Percentiles rank a stretch among this genome's conserved stretches.
Evolutionary conservation across 1,140 invertebrate genomes (phyloP).

Genomic region (Triops longicaudatus): DNA sequence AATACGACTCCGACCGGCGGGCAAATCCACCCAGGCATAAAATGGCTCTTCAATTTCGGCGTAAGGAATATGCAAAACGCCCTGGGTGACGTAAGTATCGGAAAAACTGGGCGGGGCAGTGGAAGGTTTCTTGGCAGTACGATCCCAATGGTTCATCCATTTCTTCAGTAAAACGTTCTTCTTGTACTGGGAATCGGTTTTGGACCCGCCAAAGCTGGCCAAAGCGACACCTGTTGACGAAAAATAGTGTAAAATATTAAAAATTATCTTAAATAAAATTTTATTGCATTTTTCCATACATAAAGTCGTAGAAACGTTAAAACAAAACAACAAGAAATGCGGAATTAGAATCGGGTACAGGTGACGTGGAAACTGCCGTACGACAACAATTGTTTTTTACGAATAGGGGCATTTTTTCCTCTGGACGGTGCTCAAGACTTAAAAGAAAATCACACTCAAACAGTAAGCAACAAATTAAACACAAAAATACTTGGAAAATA

Average conservation of each 20-base stretch:
- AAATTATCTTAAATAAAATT: too few species aligned
- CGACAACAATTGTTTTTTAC: too few species aligned
- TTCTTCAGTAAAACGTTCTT: not conserved
- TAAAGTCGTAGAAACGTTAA: too few species aligned
- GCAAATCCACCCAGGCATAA: constrained; percentile 72
- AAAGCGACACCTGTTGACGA: not conserved
- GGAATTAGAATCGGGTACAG: too few species aligned
- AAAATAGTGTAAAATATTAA: not conserved
- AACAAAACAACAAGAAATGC: too few species aligned
- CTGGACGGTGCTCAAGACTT: too few species aligned
- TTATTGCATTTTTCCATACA: too few species aligned
- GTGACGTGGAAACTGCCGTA: too few species aligned
- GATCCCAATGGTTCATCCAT: not conserved
- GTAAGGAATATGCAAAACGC: constrained; percentile 76
- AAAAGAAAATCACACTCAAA: too few species aligned
- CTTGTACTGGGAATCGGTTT: not conserved
- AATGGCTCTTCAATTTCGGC: constrained; percentile 86
- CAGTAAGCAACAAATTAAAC: too few species aligned
- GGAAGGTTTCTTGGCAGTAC: not conserved
- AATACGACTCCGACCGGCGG: constrained; percentile 66
- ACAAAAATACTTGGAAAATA: too few species aligned
- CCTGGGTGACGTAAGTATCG: constrained; percentile 59
- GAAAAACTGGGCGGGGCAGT: constrained; percentile 19
- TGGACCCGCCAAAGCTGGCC: not conserved
- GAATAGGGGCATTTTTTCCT: too few species aligned